Percentiles rank a stretch among this genome's conserved stretches.
These are phyloP conservation scores for Hippasteria phrygiana DNA, from an alignment of 53 echinoderm and acorn worm species.

Conservation along the genomic window DNA sequence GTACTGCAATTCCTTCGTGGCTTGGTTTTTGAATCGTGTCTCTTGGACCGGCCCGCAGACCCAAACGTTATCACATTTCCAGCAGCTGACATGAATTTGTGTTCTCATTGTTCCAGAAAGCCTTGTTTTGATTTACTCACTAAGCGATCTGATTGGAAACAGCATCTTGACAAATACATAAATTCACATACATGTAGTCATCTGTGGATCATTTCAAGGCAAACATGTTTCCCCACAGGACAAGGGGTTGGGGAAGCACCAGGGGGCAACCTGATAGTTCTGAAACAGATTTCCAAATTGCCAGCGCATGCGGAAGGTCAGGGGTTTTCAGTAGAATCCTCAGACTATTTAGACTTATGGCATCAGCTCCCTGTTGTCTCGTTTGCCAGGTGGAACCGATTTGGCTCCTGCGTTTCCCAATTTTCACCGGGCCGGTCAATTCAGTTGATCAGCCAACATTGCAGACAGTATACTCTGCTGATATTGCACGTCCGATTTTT, in stretches of 20 bases:
- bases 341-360: constrained; percentile 14
- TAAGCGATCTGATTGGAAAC: background rate
- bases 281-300: background rate
- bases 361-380: constrained; percentile 9
- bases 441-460: no score
- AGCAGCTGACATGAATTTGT: background rate
- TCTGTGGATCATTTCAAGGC: background rate
- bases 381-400: constrained; percentile 16
- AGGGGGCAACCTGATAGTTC: background rate
- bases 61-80: background rate
- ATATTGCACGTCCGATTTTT: background rate
- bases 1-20: no score
- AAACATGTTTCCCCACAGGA: background rate
- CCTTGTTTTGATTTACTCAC: background rate
- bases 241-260: background rate
- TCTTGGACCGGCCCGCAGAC: background rate
- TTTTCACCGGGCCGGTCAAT: background rate
- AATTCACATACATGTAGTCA: background rate
- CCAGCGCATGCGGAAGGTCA: background rate
- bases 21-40: background rate
- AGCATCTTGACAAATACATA: background rate
- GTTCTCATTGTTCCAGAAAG: no score
- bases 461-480: background rate
- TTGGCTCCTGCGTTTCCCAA: background rate
- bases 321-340: background rate